phyloP scores from a whole-genome alignment of 2,888 invertebrate species.

The Nyleta sp. region DNA sequence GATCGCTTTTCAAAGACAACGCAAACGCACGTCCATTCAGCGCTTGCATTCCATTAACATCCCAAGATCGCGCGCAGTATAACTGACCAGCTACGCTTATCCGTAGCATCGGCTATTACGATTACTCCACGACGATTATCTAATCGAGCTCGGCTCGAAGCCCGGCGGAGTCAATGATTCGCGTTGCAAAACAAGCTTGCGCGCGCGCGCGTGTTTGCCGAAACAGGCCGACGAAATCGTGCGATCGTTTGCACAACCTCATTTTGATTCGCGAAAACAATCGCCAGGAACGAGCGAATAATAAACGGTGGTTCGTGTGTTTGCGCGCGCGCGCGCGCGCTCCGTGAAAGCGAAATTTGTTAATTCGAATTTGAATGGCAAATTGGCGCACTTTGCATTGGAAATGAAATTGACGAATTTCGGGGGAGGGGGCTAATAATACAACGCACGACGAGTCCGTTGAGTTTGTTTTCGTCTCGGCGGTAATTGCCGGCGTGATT shows the following conservation, averaged over 20 bases:
- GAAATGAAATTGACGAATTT: conserved; percentile 48
- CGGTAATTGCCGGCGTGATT: conserved; percentile 50
- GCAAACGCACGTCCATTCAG: conserved; percentile 18
- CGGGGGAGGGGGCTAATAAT: conserved; percentile 33
- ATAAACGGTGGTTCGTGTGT: conserved; percentile 11
- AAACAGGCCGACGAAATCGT: not conserved
- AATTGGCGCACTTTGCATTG: conserved; percentile 55
- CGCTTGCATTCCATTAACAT: conserved; percentile 14
- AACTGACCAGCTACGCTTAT: too few relatives aligned
- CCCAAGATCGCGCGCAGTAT: too few relatives aligned
- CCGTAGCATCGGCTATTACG: conserved; percentile 11
- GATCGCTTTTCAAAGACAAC: conserved; percentile 3
- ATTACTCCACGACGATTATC: conserved; percentile 55
- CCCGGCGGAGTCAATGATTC: conserved; percentile 58
- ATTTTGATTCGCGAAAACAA: conserved; percentile 26
- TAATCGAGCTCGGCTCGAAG: conserved; percentile 24
- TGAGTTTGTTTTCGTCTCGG: conserved; percentile 58
- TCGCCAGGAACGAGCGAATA: conserved; percentile 4
- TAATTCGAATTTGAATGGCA: conserved; percentile 53
- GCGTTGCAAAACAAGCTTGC: conserved; percentile 38
- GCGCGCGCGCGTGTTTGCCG: too few relatives aligned
- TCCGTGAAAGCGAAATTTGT: conserved; percentile 39
- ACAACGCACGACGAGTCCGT: conserved; percentile 18
- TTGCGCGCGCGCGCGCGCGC: too few relatives aligned
- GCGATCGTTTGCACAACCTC: conserved; percentile 23